phyloP scores from a whole-genome alignment of 2,888 invertebrate genomes.

The Drosophila neotestacea region DNA sequence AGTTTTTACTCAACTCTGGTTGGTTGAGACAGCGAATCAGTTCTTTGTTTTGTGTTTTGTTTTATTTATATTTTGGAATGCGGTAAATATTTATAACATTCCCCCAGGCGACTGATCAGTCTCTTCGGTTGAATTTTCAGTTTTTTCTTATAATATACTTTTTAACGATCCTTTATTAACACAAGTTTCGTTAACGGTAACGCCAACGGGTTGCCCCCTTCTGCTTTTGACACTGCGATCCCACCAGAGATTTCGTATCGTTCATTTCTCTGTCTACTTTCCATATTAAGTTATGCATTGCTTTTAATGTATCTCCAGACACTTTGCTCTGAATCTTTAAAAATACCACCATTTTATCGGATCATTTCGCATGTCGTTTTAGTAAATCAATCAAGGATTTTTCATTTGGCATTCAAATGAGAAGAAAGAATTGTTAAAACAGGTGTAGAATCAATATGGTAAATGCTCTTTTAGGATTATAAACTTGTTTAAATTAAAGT shows the following conservation, averaged over 20 bases:
- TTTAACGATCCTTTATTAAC: constrained; percentile 71
- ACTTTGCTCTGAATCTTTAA: constrained; percentile 30
- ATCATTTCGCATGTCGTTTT: constrained; percentile 42
- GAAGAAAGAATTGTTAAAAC: neutral
- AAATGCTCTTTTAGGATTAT: neutral
- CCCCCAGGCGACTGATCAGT: constrained; percentile 2
- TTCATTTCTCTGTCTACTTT: constrained; percentile 25
- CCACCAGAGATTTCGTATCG: constrained; percentile 18
- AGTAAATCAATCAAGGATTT: constrained; percentile 60
- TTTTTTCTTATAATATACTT: constrained; percentile 43
- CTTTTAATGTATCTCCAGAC: constrained; percentile 48
- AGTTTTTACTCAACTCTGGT: constrained; percentile 28
- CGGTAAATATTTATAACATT: constrained; percentile 67
- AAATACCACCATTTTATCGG: constrained; percentile 29
- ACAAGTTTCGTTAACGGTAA: constrained; percentile 72
- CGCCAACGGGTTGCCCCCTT: constrained; percentile 45
- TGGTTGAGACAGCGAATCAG: constrained; percentile 18
- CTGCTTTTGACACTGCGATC: neutral
- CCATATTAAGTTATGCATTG: constrained; percentile 25
- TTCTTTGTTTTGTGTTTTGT: constrained; percentile 46
- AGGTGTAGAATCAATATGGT: neutral
- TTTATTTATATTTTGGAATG: constrained; percentile 66
- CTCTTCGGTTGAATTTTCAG: constrained; percentile 21
- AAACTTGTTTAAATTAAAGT: neutral
- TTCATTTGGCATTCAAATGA: constrained; percentile 18